Evolutionary conservation across 2,797 vertebrate genomes (phyloP).

Genomic region (Paedocypris micromegethes): DNA sequence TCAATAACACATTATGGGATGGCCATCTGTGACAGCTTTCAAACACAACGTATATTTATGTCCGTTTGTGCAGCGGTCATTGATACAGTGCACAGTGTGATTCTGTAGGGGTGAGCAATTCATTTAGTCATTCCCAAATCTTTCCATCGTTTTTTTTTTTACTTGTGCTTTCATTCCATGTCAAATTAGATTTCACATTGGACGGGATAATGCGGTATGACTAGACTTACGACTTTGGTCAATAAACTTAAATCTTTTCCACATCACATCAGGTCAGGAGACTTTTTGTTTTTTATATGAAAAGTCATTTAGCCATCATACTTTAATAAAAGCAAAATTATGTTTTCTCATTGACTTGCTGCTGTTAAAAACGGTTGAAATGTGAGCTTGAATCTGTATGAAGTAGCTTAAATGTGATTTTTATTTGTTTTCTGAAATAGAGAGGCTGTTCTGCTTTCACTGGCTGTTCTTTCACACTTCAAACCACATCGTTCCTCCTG

Average conservation of each 20-base stretch:
- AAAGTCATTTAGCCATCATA: too few relatives aligned
- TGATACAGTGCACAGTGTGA: background rate
- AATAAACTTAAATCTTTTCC: too few relatives aligned
- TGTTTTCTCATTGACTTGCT: background rate
- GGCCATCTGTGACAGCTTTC: slow-evolving; percentile 26
- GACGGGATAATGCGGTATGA: too few relatives aligned
- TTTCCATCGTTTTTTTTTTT: background rate
- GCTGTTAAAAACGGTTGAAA: background rate
- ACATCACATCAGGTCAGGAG: too few relatives aligned
- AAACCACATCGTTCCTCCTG: slow-evolving; percentile 15
- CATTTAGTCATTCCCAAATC: too few relatives aligned
- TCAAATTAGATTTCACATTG: background rate
- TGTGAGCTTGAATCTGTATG: background rate
- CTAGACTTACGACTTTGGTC: too few relatives aligned
- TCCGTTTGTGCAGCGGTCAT: background rate
- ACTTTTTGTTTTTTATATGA: too few relatives aligned
- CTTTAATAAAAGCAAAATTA: too few relatives aligned
- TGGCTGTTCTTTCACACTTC: background rate
- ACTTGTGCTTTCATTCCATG: background rate
- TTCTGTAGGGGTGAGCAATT: too few relatives aligned
- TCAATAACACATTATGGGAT: slow-evolving; percentile 19
- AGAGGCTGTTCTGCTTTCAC: background rate
- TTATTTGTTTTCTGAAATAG: background rate
- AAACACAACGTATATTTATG: slow-evolving; percentile 17
- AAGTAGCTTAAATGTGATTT: background rate